Evolutionary conservation across 2,797 vertebrate genomes (phyloP), one percentile per base, ranked within the genome.

Genomic region (Urocyon cinereoargenteus): DNA sequence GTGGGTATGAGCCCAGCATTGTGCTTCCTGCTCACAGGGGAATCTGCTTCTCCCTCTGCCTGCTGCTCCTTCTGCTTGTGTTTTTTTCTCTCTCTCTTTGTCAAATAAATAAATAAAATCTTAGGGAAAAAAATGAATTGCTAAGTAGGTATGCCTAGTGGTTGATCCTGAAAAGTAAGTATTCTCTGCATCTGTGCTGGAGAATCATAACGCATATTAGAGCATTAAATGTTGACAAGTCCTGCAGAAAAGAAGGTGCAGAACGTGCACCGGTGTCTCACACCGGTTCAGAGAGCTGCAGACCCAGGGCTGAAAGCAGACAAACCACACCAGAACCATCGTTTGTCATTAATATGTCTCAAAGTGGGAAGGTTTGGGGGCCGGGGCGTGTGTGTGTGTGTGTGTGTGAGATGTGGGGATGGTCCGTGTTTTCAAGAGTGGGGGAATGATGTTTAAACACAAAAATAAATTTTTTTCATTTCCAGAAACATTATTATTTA

Each of bases 401-500:
- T n/a, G n/a, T n/a, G n/a, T n/a, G n/a, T n/a, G n/a, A n/a, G 9
- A 88, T 22, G 45, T 55, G 59, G 92, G 93, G 49, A 45, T 3
- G 61, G 89, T 88, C 90, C 49, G 1, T 94, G 96, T 97, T 97
- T 96, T 95, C 97, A 97, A 92, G 91, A 86, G 83, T 94, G 85
- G 53, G 83, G 96, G 57, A 93, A 97, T 93, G 97, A 97, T 97
- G 97, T 96, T 94, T 96, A 96, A 97, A 98, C 90, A 92, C 75
- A 97, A 97, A 97, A 98, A 87, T 89, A 0, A 12, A 82, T 97
- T 97, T 97, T 97, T 97, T 98, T 97, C 86, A 85, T 98, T 98
- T 98, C 97, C 97, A 98, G 98, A 98, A 98, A 98, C 98, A 96
- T 98, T 98, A 55, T 92, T 97, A 98, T 98, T 98, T 98, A 96